phyloP scores from a whole-genome alignment of 2,797 vertebrate species.

The Brachyrhaphis roseni region DNA sequence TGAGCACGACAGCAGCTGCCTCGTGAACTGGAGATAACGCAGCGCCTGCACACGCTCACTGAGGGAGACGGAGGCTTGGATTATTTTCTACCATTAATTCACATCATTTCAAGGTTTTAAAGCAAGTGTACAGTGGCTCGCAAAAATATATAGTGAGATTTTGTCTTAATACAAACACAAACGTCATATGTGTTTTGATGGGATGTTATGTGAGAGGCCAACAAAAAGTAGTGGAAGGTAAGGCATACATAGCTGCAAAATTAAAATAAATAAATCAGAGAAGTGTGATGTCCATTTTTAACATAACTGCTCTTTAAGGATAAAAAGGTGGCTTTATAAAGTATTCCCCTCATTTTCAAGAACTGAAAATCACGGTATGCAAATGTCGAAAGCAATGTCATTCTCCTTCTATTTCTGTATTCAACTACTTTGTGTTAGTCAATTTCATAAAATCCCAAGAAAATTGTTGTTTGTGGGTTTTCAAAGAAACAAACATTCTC shows the following conservation, averaged over 20 bases:
- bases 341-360: neutral
- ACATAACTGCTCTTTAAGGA: neutral
- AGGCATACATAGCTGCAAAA: neutral
- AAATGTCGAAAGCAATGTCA: neutral
- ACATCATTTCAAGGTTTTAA: neutral
- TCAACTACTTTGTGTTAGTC: neutral
- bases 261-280: neutral
- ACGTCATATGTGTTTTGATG: neutral
- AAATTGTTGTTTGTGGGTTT: neutral
- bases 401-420: neutral
- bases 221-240: neutral
- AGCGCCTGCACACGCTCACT: slow-evolving; percentile 95
- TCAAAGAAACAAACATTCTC: neutral
- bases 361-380: neutral
- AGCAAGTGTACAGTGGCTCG: neutral
- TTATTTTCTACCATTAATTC: neutral
- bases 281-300: neutral
- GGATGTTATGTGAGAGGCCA: neutral
- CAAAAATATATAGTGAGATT: neutral
- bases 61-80: slow-evolving; percentile 18
- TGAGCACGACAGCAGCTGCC: slow-evolving; percentile 93
- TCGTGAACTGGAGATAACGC: slow-evolving; percentile 90
- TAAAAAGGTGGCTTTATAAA: neutral
- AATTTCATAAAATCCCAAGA: neutral
- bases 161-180: neutral